phyloP scores from a whole-genome alignment of 2,888 invertebrate genomes.

The Metellina segmentata region DNA sequence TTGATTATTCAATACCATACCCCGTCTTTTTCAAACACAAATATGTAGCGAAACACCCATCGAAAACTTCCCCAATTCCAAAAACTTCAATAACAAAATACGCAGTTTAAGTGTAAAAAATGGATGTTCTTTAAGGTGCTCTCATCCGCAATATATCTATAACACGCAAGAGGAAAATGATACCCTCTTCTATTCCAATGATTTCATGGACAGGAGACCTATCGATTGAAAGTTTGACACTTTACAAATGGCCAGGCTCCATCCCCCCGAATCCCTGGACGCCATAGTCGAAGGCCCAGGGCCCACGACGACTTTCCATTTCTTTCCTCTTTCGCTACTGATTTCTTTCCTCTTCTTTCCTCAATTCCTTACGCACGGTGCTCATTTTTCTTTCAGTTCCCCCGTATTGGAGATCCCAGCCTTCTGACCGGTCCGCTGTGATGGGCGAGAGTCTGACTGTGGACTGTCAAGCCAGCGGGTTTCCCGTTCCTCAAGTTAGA shows the following conservation, averaged over 20 bases:
- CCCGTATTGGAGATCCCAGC: constrained; percentile 81
- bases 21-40: not conserved
- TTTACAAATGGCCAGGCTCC: constrained; percentile 65
- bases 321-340: constrained; percentile 28
- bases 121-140: constrained; percentile 16
- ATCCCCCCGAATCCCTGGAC: constrained; percentile 54
- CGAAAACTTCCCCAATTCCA: not conserved
- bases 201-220: constrained; percentile 62
- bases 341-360: constrained; percentile 6
- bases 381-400: constrained; percentile 79
- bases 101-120: constrained; percentile 26
- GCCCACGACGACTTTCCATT: constrained; percentile 34
- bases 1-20: not conserved
- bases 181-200: constrained; percentile 48
- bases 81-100: not conserved
- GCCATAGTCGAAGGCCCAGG: constrained; percentile 42
- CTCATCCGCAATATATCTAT: constrained; percentile 38
- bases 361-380: constrained; percentile 54
- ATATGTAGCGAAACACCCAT: not conserved
- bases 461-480: constrained; percentile 79
- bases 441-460: constrained; percentile 79
- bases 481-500: constrained; percentile 80
- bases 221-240: constrained; percentile 73
- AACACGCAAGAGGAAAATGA: constrained; percentile 30
- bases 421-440: constrained; percentile 80